Evolutionary conservation across 2,888 invertebrate species (phyloP).

Genomic region (Scotopteryx bipunctaria): DNA sequence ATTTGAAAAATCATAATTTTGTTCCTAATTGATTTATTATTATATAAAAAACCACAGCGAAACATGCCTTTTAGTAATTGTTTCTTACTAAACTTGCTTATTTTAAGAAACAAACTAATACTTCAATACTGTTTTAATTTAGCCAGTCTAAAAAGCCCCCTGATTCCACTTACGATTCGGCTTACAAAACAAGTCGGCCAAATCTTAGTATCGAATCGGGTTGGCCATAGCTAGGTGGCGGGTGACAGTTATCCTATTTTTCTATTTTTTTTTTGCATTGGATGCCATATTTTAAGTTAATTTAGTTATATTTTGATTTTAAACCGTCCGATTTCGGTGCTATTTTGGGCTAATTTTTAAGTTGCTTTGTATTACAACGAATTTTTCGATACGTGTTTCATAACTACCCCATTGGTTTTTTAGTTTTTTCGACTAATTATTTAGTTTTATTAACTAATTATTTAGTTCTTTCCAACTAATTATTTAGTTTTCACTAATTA

Average conservation of each 20-base stretch:
- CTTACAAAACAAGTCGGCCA: not conserved
- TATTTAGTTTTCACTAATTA: constrained; percentile 52
- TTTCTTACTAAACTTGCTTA: too few relatives aligned
- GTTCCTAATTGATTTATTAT: not conserved
- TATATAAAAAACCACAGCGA: too few relatives aligned
- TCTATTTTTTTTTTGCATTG: constrained; percentile 43
- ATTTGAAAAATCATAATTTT: not conserved
- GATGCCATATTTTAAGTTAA: constrained; percentile 75
- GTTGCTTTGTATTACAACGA: constrained; percentile 67
- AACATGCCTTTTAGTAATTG: too few relatives aligned
- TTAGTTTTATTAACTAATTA: constrained; percentile 36
- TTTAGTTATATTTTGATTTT: constrained; percentile 38
- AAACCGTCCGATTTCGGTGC: constrained; percentile 74
- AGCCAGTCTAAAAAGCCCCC: not conserved
- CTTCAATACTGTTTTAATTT: too few relatives aligned
- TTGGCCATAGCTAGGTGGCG: constrained; percentile 55
- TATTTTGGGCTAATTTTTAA: constrained; percentile 56
- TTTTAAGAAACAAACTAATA: too few relatives aligned
- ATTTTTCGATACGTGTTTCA: constrained; percentile 74
- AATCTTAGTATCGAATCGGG: not conserved
- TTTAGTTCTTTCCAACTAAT: constrained; percentile 44
- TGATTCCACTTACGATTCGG: not conserved
- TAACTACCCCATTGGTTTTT: constrained; percentile 75
- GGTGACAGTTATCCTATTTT: constrained; percentile 45
- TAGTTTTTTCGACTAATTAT: constrained; percentile 32